These are phyloP conservation scores for Machimus atricapillus DNA, from an alignment of 2,888 invertebrate species.

Conservation along the genomic window DNA sequence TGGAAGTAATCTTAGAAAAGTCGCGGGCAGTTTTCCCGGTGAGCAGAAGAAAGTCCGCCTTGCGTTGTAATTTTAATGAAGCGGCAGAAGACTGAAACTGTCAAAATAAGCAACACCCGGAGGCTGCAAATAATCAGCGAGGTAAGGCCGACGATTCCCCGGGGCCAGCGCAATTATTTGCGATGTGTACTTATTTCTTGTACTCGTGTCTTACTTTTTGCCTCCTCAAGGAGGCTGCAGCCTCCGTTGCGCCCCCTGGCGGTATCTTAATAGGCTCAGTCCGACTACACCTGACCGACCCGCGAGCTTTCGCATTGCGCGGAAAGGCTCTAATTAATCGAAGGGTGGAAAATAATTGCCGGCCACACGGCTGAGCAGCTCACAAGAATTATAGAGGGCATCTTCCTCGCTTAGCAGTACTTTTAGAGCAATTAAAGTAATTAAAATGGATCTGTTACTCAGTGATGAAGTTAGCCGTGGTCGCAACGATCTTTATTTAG, in stretches of 20 bases:
- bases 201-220: constrained; percentile 28
- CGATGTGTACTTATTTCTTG: constrained; percentile 42
- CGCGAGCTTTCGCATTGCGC: constrained; percentile 40
- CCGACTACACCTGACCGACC: constrained; percentile 43
- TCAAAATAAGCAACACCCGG: constrained; percentile 18
- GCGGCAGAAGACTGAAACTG: not conserved
- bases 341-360: constrained; percentile 14
- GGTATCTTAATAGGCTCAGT: constrained; percentile 12
- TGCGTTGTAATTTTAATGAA: constrained; percentile 6
- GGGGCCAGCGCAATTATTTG: constrained; percentile 44
- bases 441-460: not conserved
- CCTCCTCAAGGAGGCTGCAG: not conserved
- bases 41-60: not conserved
- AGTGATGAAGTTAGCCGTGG: not conserved
- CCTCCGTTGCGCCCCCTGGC: not conserved
- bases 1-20: constrained; percentile 3
- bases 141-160: constrained; percentile 35
- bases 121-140: constrained; percentile 34
- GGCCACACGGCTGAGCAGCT: not conserved
- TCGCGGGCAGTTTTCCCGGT: not conserved
- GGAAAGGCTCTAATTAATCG: not conserved
- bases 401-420: not conserved
- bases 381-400: not conserved
- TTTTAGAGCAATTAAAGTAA: constrained; percentile 15
- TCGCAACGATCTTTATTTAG: not conserved